Percentiles rank a stretch among this genome's conserved stretches.
Conservation (phyloP, 2,797 vertebrate species). For the Novumbra hubbsi region DNA sequence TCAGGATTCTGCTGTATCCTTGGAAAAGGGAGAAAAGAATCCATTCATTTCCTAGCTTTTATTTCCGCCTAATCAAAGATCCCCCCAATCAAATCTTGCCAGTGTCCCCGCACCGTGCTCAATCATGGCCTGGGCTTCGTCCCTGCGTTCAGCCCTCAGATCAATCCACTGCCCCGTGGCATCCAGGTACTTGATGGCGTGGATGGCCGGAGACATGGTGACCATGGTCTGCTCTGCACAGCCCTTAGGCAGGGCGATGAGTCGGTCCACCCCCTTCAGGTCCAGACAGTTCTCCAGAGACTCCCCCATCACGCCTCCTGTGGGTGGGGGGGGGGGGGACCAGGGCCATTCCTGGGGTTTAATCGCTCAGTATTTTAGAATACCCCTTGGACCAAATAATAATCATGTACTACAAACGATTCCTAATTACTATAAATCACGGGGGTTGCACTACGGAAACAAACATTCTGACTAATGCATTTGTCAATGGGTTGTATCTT, state of each 20-base stretch:
- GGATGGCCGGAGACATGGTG: conserved; percentile 70
- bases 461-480: background rate
- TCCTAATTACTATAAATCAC: background rate
- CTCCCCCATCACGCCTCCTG: conserved; percentile 59
- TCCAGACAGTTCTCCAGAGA: conserved; percentile 65
- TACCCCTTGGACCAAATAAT: background rate
- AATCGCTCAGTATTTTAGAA: background rate
- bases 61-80: background rate
- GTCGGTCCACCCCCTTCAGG: conserved; percentile 56
- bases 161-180: conserved; percentile 63
- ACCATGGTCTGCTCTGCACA: conserved; percentile 74
- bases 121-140: conserved; percentile 61
- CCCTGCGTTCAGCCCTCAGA: conserved; percentile 49
- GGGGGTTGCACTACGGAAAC: background rate
- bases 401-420: background rate
- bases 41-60: background rate
- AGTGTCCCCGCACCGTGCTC: conserved; percentile 47
- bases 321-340: too few relatives aligned
- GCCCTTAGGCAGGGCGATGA: conserved; percentile 66
- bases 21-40: conserved; percentile 16
- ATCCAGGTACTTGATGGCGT: conserved; percentile 65
- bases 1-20: conserved; percentile 68
- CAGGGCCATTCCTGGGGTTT: background rate
- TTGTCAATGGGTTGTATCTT: background rate
- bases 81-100: background rate